phyloP scores from a whole-genome alignment of 2,888 invertebrate species.

The Cheilosia scutellata region DNA sequence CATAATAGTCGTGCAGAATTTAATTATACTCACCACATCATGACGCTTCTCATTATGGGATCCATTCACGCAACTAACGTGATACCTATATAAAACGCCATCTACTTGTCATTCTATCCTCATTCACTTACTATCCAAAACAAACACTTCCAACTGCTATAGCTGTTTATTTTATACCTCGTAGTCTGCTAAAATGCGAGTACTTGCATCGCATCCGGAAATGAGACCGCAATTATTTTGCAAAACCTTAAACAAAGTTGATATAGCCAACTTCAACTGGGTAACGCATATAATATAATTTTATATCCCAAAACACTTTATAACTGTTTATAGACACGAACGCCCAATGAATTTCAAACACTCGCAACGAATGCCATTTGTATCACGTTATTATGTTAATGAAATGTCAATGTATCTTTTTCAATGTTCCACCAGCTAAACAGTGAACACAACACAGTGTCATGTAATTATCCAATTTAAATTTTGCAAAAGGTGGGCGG shows the following conservation, averaged over 20 bases:
- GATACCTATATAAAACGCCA: not conserved
- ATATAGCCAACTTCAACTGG: not conserved
- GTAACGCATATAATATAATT: not conserved
- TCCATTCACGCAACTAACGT: not conserved
- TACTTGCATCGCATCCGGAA: conserved; percentile 29
- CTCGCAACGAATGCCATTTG: conserved; percentile 53
- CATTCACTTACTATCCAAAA: not conserved
- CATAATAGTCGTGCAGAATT: no score
- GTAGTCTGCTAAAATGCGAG: no score
- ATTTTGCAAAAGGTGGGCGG: conserved; percentile 34
- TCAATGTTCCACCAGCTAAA: conserved; percentile 10
- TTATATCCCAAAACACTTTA: conserved; percentile 21
- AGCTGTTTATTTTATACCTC: conserved; percentile 16
- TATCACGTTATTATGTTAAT: conserved; percentile 71
- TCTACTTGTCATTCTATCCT: conserved; percentile 17
- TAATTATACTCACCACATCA: no score
- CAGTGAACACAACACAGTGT: not conserved
- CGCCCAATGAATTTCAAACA: conserved; percentile 50
- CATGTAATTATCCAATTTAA: conserved; percentile 37
- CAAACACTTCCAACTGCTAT: conserved; percentile 1
- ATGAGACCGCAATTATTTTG: conserved; percentile 56
- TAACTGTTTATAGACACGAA: conserved; percentile 58
- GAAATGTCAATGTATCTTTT: conserved; percentile 61
- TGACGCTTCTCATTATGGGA: not conserved
- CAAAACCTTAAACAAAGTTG: conserved; percentile 18